Conservation (phyloP, 2,888 invertebrate genomes). For the Entomobrya proxima region DNA sequence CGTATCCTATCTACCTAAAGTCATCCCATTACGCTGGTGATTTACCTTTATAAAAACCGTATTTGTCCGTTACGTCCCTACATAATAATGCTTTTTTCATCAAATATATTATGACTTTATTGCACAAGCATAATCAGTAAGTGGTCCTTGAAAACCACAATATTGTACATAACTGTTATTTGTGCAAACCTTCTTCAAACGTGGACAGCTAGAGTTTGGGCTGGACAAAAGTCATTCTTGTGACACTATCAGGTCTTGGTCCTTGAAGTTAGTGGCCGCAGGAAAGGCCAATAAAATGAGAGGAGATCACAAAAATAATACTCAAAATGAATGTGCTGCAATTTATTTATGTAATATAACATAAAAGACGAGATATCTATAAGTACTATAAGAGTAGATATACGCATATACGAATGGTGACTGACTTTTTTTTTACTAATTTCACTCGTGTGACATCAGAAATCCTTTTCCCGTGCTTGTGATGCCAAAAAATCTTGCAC, state of each 20-base stretch:
- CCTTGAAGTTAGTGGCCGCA: neutral
- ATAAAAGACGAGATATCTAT: neutral
- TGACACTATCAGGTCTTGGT: neutral
- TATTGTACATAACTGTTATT: too few relatives aligned
- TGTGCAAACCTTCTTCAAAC: too few relatives aligned
- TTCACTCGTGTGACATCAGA: constrained; percentile 25
- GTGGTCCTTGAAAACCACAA: neutral
- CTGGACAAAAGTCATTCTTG: neutral
- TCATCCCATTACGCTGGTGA: neutral
- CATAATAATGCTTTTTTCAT: neutral
- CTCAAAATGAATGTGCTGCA: neutral
- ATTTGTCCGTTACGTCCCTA: neutral
- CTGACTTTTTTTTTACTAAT: constrained; percentile 22
- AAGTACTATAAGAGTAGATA: too few relatives aligned
- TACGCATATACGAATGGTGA: too few relatives aligned
- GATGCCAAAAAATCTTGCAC: neutral
- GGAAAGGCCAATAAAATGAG: constrained; percentile 29
- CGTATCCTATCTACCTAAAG: neutral
- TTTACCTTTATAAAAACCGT: constrained; percentile 1
- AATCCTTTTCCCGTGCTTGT: neutral
- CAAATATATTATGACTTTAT: neutral
- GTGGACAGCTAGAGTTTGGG: neutral
- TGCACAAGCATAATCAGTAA: neutral
- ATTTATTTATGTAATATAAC: neutral
- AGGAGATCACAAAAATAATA: neutral